Evolutionary conservation across 2,113 vertebrate species (phyloP), one percentile per base, ranked within the genome.

Genomic region (Callipepla californica): DNA sequence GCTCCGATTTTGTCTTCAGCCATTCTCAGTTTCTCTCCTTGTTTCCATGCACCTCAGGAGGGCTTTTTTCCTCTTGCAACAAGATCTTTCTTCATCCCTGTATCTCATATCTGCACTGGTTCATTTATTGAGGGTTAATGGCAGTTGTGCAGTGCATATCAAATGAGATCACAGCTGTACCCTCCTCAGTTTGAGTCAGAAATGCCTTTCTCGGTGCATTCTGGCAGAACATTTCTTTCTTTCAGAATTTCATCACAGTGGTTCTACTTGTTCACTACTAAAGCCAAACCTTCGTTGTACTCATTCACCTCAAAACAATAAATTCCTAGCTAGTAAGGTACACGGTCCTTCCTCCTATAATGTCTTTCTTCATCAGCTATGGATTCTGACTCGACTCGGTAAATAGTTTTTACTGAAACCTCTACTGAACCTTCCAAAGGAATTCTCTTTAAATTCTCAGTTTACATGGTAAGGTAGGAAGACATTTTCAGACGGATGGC

Each of bases 121-220:
- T 73, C 63, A 15, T 81, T 76, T 44, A 45, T 12, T 61, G 53
- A n/a, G 23, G 32, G 34, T 51, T 36, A 53, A 83, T n/a, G 45
- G 72, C 40, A 62, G 42, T 28, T 67, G 18, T 47, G 38, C 11
- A n/a, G 57, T 32, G 21, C 1, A 4, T 68, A 15, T 65, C 15
- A 7, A 70, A 44, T 63, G 38, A 61, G 34, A 30, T 18, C 4
- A 0, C 19, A 10, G 1, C 0, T 42, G 26, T 50, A 9, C 9
- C 11, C 75, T 65, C 47, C 70, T 75, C 58, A 30, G 4, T 57
- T 4, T 51, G 40, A 45, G 22, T 66, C 44, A 62, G 45, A 87
- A 87, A 45, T 76, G 32, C 36, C 13, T 66, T 66, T 21, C n/a
- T 73, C 2, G 1, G 8, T 4, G 0, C 14, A 25, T 19, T 74